A percentile compares a stretch with the other conserved stretches of the same genome.
Evolutionary conservation across 2,888 invertebrate species (phyloP).

Genomic region (Orthosia cruda): DNA sequence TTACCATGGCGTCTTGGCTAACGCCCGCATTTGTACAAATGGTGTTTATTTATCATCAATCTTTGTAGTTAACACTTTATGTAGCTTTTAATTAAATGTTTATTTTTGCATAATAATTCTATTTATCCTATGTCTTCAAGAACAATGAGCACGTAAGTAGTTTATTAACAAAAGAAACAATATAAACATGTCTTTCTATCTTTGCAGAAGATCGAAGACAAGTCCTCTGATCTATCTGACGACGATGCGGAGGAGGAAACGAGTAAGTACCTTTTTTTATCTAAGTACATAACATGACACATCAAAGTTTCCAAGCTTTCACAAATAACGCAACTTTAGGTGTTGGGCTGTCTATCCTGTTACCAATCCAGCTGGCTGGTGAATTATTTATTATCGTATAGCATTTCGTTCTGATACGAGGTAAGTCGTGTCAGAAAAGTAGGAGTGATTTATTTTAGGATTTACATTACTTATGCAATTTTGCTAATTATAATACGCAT

Average conservation of each 20-base stretch:
- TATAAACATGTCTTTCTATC: background rate
- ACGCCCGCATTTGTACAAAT: background rate
- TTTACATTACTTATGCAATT: background rate
- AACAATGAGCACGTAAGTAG: background rate
- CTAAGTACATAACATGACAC: no score
- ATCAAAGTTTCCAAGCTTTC: background rate
- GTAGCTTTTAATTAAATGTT: background rate
- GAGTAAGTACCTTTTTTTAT: constrained; percentile 59
- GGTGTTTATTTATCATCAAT: background rate
- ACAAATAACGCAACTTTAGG: background rate
- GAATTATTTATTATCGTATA: constrained; percentile 4
- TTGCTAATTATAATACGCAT: background rate
- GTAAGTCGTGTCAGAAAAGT: background rate
- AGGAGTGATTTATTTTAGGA: background rate
- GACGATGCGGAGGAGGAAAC: constrained; percentile 63
- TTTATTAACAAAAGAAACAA: background rate
- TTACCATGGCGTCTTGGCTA: background rate
- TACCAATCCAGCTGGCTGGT: background rate
- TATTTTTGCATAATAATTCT: background rate
- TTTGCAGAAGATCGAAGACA: constrained; percentile 67
- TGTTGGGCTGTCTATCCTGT: background rate
- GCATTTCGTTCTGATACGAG: background rate
- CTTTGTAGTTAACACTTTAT: background rate
- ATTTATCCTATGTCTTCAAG: background rate
- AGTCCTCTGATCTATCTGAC: constrained; percentile 61